Evolutionary conservation across 2,113 vertebrate genomes (phyloP).

Genomic region (Nestor notabilis): DNA sequence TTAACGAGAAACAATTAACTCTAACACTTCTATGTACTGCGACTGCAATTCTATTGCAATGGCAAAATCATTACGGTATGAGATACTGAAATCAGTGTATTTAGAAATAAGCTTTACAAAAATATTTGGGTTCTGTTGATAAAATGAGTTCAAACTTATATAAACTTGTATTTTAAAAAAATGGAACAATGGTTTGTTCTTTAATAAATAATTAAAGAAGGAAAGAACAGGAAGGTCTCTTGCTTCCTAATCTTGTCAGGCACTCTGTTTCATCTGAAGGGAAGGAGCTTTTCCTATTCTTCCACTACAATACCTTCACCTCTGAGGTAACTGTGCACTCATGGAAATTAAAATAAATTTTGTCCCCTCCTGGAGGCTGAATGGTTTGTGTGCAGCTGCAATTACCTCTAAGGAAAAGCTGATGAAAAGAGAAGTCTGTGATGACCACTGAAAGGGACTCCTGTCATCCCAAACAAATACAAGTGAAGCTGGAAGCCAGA

Average conservation of each 20-base stretch:
- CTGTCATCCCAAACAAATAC: constrained; percentile 59
- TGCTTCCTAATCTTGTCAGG: constrained; percentile 12
- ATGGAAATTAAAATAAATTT: constrained; percentile 54
- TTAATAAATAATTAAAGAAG: background rate
- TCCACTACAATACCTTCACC: constrained; percentile 31
- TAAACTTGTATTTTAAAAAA: background rate
- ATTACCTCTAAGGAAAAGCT: constrained; percentile 56
- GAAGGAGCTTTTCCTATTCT: constrained; percentile 22
- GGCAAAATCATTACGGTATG: background rate
- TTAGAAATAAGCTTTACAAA: background rate
- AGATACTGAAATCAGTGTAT: background rate
- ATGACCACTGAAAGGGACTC: constrained; percentile 46
- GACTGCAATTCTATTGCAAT: background rate
- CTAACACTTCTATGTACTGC: background rate
- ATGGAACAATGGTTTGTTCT: background rate
- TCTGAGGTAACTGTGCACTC: constrained; percentile 27
- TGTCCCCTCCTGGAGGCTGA: constrained; percentile 23
- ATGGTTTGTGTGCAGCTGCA: constrained; percentile 29
- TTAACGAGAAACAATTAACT: background rate
- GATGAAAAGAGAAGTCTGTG: constrained; percentile 39
- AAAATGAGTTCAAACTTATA: background rate
- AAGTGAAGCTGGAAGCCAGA: constrained; percentile 60
- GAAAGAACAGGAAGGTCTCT: background rate
- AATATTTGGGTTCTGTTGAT: background rate
- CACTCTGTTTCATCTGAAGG: background rate